Evolutionary conservation across 2,888 invertebrate genomes (phyloP).

Genomic region (Geophilus truncorum): DNA sequence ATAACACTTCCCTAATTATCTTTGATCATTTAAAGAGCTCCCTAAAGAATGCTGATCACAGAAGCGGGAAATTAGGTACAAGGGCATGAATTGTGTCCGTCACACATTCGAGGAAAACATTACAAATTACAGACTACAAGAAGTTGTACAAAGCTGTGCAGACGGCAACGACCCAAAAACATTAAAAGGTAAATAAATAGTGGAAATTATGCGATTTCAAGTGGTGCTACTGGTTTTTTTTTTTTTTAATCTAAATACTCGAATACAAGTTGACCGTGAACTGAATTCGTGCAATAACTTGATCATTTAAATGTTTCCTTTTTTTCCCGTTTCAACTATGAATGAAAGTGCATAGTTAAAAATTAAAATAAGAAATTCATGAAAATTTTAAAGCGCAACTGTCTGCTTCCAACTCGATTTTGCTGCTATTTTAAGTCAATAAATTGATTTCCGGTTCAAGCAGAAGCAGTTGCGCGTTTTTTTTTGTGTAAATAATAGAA

Average conservation of each 20-base stretch:
- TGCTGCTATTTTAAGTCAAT: too few species aligned
- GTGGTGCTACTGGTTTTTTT: not conserved
- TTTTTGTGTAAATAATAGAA: too few species aligned
- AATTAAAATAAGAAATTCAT: too few species aligned
- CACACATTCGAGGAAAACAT: not conserved
- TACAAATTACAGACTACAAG: not conserved
- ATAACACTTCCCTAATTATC: too few species aligned
- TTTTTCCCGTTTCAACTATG: too few species aligned
- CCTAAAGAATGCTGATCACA: not conserved
- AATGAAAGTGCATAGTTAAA: not conserved
- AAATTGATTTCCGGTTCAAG: not conserved
- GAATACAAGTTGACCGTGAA: not conserved
- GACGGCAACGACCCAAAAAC: conserved; percentile 1
- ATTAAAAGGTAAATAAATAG: not conserved
- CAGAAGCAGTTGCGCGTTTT: not conserved
- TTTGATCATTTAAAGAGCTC: too few species aligned
- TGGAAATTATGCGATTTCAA: not conserved
- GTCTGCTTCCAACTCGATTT: too few species aligned
- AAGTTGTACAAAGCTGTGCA: not conserved
- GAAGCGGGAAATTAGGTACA: not conserved
- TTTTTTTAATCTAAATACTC: too few species aligned
- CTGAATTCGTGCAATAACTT: not conserved
- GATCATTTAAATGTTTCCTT: too few species aligned
- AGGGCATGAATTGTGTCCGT: not conserved
- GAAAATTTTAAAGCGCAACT: too few species aligned